These are phyloP conservation scores for Hydrochoerus hydrochaeris DNA, from an alignment of 2,113 vertebrate species.

Conservation along the genomic window DNA sequence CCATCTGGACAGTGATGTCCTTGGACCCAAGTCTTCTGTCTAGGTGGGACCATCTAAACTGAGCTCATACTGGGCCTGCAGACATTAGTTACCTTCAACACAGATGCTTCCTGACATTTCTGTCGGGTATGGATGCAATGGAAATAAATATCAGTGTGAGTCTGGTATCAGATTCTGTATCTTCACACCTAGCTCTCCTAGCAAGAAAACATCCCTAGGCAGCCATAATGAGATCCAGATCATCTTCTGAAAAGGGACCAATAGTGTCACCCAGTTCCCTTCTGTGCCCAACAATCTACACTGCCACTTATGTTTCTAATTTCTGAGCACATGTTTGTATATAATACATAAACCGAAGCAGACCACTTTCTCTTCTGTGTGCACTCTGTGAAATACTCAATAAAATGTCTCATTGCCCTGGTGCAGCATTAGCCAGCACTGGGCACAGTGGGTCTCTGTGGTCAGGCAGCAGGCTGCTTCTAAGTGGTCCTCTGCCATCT, in stretches of 20 bases:
- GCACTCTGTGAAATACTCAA: background rate
- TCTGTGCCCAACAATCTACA: background rate
- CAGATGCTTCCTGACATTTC: background rate
- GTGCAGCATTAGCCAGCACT: background rate
- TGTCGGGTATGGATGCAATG: background rate
- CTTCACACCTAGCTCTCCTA: background rate
- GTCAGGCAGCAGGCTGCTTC: background rate
- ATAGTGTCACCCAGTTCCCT: background rate
- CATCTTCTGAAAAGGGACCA: background rate
- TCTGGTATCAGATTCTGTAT: background rate
- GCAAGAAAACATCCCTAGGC: background rate
- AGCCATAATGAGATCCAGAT: background rate
- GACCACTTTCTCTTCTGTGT: background rate
- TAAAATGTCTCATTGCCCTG: background rate
- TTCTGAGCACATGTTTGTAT: background rate
- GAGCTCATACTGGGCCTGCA: background rate
- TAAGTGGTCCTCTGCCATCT: background rate
- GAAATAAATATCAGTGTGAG: background rate
- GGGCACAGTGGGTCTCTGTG: background rate
- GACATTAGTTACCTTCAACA: background rate
- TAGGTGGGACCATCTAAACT: background rate
- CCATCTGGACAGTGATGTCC: background rate
- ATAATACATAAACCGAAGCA: background rate
- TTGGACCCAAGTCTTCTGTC: background rate
- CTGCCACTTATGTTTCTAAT: conserved; percentile 5